Conservation (phyloP, 1,140 invertebrate species). For the Hycleus phaleratus region DNA sequence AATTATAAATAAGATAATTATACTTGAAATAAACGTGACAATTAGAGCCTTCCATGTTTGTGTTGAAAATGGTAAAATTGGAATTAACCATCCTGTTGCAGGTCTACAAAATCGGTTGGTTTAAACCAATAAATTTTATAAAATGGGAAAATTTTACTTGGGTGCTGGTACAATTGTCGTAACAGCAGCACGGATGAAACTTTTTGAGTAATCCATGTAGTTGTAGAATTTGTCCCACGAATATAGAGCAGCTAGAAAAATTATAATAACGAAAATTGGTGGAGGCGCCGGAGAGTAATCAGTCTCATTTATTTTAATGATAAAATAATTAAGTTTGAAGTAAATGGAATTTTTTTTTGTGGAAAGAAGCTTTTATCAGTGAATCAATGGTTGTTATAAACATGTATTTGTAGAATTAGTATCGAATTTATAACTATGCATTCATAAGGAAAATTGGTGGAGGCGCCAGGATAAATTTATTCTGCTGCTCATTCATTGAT, state of each 20-base stretch:
- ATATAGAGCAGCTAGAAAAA: slow-evolving; percentile 2
- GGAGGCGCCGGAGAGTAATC: too few relatives aligned
- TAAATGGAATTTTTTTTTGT: too few relatives aligned
- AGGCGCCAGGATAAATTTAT: too few relatives aligned
- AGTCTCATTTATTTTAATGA: too few relatives aligned
- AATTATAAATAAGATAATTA: slow-evolving; percentile 8
- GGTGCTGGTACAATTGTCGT: slow-evolving; percentile 49
- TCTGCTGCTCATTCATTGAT: too few relatives aligned
- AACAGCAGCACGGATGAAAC: slow-evolving; percentile 46
- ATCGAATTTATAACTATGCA: too few relatives aligned
- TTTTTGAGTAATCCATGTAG: slow-evolving; percentile 46
- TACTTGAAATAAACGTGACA: slow-evolving; percentile 10
- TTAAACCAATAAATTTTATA: background rate
- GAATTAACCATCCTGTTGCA: slow-evolving; percentile 14
- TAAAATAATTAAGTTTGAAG: too few relatives aligned
- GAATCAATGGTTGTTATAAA: too few relatives aligned
- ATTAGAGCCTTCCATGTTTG: slow-evolving; percentile 22
- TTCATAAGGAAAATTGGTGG: too few relatives aligned
- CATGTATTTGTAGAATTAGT: too few relatives aligned
- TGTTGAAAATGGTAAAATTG: slow-evolving; percentile 18
- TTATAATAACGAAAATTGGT: background rate
- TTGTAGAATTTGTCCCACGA: slow-evolving; percentile 10
- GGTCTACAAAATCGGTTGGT: slow-evolving; percentile 11
- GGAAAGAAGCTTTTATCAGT: too few relatives aligned
- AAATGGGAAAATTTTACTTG: slow-evolving; percentile 29